Evolutionary conservation across 2,888 invertebrate species (phyloP).

Genomic region (Volucella inflata): DNA sequence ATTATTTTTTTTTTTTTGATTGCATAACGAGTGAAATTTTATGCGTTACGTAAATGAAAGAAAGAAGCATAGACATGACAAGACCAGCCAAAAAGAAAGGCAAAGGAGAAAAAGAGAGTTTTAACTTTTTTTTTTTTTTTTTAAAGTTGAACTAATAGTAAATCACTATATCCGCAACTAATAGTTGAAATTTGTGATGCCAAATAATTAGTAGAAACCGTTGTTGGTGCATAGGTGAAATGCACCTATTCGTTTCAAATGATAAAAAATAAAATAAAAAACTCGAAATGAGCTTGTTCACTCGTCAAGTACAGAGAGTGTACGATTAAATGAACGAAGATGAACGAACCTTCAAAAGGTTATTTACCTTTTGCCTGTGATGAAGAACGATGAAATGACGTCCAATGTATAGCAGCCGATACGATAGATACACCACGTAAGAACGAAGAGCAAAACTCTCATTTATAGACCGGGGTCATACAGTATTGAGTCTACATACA

Average conservation of each 20-base stretch:
- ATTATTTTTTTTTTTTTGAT: constrained; percentile 67
- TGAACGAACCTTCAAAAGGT: constrained; percentile 83
- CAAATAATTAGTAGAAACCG: constrained; percentile 31
- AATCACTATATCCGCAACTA: constrained; percentile 30
- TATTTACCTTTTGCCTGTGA: constrained; percentile 81
- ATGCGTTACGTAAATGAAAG: constrained; percentile 71
- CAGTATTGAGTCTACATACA: too few relatives aligned
- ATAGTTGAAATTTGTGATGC: constrained; percentile 44
- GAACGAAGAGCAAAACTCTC: constrained; percentile 64
- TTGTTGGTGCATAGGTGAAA: background rate
- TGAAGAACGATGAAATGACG: constrained; percentile 43
- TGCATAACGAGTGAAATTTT: constrained; percentile 75
- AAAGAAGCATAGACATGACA: constrained; percentile 33
- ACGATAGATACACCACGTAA: constrained; percentile 28
- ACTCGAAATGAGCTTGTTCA: constrained; percentile 8
- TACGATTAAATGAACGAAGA: constrained; percentile 10
- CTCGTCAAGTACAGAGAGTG: background rate
- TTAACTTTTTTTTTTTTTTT: too few relatives aligned
- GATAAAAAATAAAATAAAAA: background rate
- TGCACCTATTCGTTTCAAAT: background rate
- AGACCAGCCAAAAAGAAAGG: constrained; percentile 37
- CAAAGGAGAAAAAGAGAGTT: constrained; percentile 1
- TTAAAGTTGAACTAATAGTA: constrained; percentile 43
- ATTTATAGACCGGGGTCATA: constrained; percentile 72
- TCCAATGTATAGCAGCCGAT: constrained; percentile 13